Conservation (phyloP, 2,888 invertebrate genomes). For the Melikaiella ostensackeni region DNA sequence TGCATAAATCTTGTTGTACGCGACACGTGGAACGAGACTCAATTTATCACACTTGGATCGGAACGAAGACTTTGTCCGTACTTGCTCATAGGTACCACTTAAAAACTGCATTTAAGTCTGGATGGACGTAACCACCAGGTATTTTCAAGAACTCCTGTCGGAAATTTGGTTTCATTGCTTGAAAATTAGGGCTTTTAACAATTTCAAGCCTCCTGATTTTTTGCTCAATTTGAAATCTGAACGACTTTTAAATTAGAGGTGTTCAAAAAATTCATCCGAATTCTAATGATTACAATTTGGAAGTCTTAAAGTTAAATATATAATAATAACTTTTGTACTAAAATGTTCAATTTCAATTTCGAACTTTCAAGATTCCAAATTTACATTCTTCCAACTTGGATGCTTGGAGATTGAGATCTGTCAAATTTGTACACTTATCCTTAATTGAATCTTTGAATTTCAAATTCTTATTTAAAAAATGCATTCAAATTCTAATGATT, state of each 20-base stretch:
- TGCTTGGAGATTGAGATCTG: too few species aligned
- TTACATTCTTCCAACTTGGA: too few species aligned
- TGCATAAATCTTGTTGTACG: slow-evolving; percentile 27
- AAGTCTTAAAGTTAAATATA: too few species aligned
- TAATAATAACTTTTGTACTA: too few species aligned
- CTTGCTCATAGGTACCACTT: slow-evolving; percentile 23
- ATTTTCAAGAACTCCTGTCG: background rate
- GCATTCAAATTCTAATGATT: too few species aligned
- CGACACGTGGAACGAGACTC: slow-evolving; percentile 29
- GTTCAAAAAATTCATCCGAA: too few species aligned
- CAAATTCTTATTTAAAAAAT: too few species aligned
- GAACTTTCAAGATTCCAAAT: too few species aligned
- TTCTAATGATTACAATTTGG: too few species aligned
- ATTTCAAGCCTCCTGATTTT: background rate
- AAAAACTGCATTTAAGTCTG: background rate
- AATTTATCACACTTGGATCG: slow-evolving; percentile 30
- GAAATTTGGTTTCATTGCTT: background rate
- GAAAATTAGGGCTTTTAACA: background rate
- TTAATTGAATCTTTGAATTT: too few species aligned
- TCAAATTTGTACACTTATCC: too few species aligned
- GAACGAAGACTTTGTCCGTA: background rate
- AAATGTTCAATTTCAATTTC: too few species aligned
- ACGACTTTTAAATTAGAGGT: background rate
- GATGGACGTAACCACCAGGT: background rate
- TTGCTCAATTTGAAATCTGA: background rate